Evolutionary conservation across 2,888 invertebrate species (phyloP), one percentile per base, ranked within the genome.

Genomic region (Corythucha ciliata): DNA sequence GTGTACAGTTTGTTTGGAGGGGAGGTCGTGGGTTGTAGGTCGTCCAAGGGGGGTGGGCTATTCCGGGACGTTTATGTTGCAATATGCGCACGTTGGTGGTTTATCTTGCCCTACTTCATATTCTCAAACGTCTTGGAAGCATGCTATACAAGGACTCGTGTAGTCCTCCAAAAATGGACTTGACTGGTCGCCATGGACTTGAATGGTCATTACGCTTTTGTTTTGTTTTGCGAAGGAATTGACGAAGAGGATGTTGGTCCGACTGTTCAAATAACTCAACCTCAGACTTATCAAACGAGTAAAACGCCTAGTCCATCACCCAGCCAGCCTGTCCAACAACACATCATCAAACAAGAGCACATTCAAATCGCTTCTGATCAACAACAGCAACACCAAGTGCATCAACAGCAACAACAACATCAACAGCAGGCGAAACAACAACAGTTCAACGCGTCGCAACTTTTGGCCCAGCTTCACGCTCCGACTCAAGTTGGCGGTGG

Each of bases 161-260:
- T n/a, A n/a, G n/a, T n/a, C n/a, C n/a, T n/a, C n/a, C n/a, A n/a
- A n/a, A n/a, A n/a, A n/a, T n/a, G n/a, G n/a, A n/a, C n/a, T n/a
- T n/a, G n/a, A n/a, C n/a, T n/a, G n/a, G n/a, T n/a, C 12, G 29
- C 29, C 12, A 29, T 29, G 29, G 29, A 29, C 8, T 29, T 8
- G 29, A 10, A 12, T 12, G 8, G 29, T 29, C 10, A 12, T 29
- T 29, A 29, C 10, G 8, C 12, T 29, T 29, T 8, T 12, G 8
- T 29, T 29, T 8, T 37, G 37, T 8, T 10, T 37, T 37, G 10
- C 16, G 12, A 12, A 62, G 67, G 67, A 51, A 80, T 79, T 56
- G 80, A 80, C 46, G 81, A 81, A 57, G 78, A 79, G 56, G 81
- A 82, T 58, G 77, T 77, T 36, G 74, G 72, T 42, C 59, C 58